A percentile compares a stretch with the other conserved stretches of the same genome.
Conservation (phyloP, 2,888 invertebrate species). For the Drosophila neotestacea region DNA sequence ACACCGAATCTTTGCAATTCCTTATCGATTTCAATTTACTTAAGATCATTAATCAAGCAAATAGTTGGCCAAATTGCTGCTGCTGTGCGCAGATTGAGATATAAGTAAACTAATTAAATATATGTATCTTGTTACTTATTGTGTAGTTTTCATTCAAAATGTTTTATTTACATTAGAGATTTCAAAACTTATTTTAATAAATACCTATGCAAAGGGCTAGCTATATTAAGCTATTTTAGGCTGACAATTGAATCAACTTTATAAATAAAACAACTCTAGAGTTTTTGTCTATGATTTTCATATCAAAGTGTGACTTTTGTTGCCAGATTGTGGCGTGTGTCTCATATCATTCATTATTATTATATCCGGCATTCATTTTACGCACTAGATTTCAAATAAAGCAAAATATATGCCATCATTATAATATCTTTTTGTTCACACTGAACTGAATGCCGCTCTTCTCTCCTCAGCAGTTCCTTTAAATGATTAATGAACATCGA, state of each 20-base stretch:
- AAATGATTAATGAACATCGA: slow-evolving; percentile 68
- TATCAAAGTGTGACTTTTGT: slow-evolving; percentile 19
- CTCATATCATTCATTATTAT: slow-evolving; percentile 29
- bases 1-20: slow-evolving; percentile 43
- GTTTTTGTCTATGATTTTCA: not conserved
- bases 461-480: slow-evolving; percentile 55
- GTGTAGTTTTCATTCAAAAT: not conserved
- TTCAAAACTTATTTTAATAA: too few relatives aligned
- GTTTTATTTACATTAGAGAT: slow-evolving; percentile 1
- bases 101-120: slow-evolving; percentile 2
- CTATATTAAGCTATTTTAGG: not conserved
- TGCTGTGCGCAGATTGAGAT: slow-evolving; percentile 30
- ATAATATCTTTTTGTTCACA: slow-evolving; percentile 40
- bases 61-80: slow-evolving; percentile 25
- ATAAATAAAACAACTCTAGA: too few relatives aligned
- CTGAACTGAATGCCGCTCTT: slow-evolving; percentile 44
- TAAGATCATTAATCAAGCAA: slow-evolving; percentile 51
- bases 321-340: slow-evolving; percentile 24
- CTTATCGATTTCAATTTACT: slow-evolving; percentile 35
- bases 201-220: not conserved
- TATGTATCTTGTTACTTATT: slow-evolving; percentile 1
- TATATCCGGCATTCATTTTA: slow-evolving; percentile 68
- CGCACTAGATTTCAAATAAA: slow-evolving; percentile 52
- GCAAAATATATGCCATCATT: slow-evolving; percentile 48
- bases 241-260: not conserved